Evolutionary conservation across 2,113 vertebrate genomes (phyloP).

Genomic region (Pseudonaja textilis): DNA sequence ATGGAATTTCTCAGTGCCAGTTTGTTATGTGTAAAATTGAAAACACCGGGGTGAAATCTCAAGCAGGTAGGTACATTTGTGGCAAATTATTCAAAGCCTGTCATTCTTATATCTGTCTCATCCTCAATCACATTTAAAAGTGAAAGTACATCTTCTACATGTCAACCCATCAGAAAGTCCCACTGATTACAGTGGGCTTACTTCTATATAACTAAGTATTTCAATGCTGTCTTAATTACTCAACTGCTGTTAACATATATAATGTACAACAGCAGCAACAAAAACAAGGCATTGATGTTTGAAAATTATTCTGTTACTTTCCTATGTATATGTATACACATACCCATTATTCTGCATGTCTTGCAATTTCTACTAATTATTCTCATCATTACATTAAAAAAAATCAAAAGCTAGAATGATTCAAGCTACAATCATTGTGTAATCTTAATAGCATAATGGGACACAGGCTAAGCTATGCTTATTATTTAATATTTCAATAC

Average conservation of each 20-base stretch:
- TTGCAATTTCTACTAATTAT: slow-evolving; percentile 30
- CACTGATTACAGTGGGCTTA: background rate
- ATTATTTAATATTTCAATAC: slow-evolving; percentile 59
- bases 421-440: slow-evolving; percentile 61
- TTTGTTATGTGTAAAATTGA: background rate
- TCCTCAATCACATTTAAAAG: background rate
- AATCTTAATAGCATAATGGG: slow-evolving; percentile 61
- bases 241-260: slow-evolving; percentile 11
- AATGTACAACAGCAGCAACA: background rate
- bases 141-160: background rate
- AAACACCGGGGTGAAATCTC: background rate
- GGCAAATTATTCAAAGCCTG: background rate
- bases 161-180: background rate
- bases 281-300: background rate
- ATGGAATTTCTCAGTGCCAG: slow-evolving; percentile 10
- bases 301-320: background rate
- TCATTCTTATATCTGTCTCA: background rate
- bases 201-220: background rate
- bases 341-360: slow-evolving; percentile 22
- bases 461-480: slow-evolving; percentile 61
- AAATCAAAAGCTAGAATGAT: slow-evolving; percentile 50
- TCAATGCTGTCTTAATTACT: background rate
- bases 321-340: background rate
- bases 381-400: slow-evolving; percentile 35
- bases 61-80: background rate